Percentiles rank a stretch among this genome's conserved stretches.
phyloP scores from a whole-genome alignment of 2,797 vertebrate genomes.

The Emydoidea blandingii region DNA sequence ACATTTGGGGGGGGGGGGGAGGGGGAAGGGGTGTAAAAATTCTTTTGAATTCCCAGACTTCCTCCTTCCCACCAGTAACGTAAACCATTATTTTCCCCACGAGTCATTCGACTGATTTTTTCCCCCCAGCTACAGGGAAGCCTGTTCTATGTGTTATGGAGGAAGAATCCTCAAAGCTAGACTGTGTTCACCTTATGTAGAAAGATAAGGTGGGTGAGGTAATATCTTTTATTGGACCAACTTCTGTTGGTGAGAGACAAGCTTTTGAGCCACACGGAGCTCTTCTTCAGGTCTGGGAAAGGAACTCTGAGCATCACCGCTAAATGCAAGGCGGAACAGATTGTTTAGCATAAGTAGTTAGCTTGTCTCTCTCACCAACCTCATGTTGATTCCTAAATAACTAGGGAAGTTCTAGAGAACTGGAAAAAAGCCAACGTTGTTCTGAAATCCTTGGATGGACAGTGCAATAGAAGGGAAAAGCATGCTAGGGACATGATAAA shows the following conservation, averaged over 20 bases:
- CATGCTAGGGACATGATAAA: not conserved
- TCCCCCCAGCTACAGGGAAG: not conserved
- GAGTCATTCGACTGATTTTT: not conserved
- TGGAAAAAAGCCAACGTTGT: conserved; percentile 6
- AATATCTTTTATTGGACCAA: not conserved
- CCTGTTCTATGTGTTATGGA: not conserved
- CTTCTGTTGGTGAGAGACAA: not conserved
- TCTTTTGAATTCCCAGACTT: not conserved
- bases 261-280: not conserved
- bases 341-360: not conserved
- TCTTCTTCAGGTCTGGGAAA: not conserved
- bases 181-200: not conserved
- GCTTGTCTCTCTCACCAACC: not conserved
- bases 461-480: not conserved
- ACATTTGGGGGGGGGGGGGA: not conserved
- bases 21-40: not conserved
- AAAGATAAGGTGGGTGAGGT: not conserved
- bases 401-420: not conserved
- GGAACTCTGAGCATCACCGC: not conserved
- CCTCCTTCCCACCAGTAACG: not conserved
- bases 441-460: not conserved
- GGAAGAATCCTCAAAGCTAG: not conserved
- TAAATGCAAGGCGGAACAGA: not conserved
- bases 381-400: not conserved
- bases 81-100: not conserved